Evolutionary conservation across 1,140 invertebrate genomes (phyloP), one percentile per base, ranked within the genome.

Genomic region (Ctenoplectra terminalis): DNA sequence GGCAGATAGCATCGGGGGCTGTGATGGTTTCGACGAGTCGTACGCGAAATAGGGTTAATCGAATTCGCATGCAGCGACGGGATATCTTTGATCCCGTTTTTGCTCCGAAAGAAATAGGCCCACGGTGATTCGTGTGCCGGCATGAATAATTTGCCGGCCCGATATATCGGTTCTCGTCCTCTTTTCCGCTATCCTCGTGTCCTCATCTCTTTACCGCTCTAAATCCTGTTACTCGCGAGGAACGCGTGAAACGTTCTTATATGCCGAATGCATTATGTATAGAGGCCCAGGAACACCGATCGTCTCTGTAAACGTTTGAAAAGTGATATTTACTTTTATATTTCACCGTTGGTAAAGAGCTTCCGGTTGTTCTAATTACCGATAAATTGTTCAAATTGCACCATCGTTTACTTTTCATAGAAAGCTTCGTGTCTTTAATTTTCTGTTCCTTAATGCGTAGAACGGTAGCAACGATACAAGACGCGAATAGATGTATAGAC

Each of bases 1-100:
- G 31, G 37, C 46, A 17, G 61, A 67, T 83, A 61, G 61, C 1
- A 81, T 75, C 43, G 8, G 7, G 43, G 20, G 43, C n/a, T 0
- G 54, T 34, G 70, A 74, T 43, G 70, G 48, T 74, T 85, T 70
- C 75, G 69, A 64, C 83, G 83, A 81, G 61, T 84, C 75, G 75
- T 69, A 82, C 87, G 82, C 84, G 66, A 88, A 89, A 88, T 86
- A 80, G 81, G 90, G 86, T 90, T 90, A 90, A 90, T 90, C 90
- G 87, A 85, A 89, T 88, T 88, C 89, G 58, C 72, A 8, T 37
- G 40, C 37, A 67, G 50, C 67, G 11, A 15, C 50, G 20, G 70
- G 71, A n/a, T 73, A 75, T 75, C 72, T 74, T 75, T 74, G 79
- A 81, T 81, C 60, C 79, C 31, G 66, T 80, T 80, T 81, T 58